Conservation (phyloP, 2,888 invertebrate species). For the Nomada fabriciana region DNA sequence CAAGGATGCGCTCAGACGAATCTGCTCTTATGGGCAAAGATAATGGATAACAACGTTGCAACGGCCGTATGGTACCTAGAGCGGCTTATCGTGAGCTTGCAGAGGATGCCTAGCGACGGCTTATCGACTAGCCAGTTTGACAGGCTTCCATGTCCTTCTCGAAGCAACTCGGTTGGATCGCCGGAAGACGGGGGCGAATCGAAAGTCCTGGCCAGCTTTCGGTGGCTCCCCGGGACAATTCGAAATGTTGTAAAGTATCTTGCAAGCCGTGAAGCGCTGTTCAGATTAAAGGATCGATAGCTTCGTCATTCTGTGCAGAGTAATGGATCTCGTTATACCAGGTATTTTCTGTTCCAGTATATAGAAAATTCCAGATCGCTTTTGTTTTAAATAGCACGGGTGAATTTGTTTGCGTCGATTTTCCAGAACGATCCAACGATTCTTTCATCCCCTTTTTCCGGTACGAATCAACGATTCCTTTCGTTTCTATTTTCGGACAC, state of each 20-base stretch:
- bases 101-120: conserved; percentile 74
- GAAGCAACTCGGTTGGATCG: conserved; percentile 32
- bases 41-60: conserved; percentile 69
- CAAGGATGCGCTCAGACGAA: background rate
- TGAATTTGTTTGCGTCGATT: conserved; percentile 29
- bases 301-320: no score
- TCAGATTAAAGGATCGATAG: background rate
- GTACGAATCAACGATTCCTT: conserved; percentile 18
- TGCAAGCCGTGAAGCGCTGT: background rate
- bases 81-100: conserved; percentile 78
- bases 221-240: conserved; percentile 7
- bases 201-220: conserved; percentile 54
- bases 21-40: conserved; percentile 41
- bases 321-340: background rate
- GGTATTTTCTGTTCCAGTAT: no score
- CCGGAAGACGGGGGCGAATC: conserved; percentile 62
- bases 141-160: conserved; percentile 56
- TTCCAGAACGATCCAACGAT: conserved; percentile 37
- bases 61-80: conserved; percentile 54
- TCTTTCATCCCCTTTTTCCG: conserved; percentile 10
- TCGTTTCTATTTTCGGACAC: conserved; percentile 20
- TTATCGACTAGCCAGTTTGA: conserved; percentile 77
- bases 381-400: background rate
- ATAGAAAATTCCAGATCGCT: background rate
- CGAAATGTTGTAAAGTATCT: background rate